Conservation (phyloP, 2,113 vertebrate genomes). For the Octodon degus region DNA sequence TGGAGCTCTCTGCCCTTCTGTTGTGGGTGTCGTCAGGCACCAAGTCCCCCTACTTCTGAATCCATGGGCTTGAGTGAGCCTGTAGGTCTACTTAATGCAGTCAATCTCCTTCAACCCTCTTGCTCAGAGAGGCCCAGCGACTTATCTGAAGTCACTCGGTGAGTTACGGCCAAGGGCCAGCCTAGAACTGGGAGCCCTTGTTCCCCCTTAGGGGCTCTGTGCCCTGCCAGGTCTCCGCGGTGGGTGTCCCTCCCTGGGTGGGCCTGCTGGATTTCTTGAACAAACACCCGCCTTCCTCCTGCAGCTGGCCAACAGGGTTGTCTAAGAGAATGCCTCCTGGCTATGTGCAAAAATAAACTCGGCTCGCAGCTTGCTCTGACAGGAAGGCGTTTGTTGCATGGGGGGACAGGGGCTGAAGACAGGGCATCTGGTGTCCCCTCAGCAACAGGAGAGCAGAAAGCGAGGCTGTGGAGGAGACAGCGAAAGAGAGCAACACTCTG, state of each 20-base stretch:
- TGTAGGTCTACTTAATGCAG: neutral
- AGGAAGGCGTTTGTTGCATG: neutral
- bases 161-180: neutral
- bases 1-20: neutral
- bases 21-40: neutral
- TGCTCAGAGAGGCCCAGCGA: neutral
- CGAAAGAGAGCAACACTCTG: fast-evolving
- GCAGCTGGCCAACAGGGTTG: conserved; percentile 60
- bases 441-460: conserved; percentile 7
- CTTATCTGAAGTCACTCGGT: neutral
- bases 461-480: neutral
- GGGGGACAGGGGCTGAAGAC: neutral
- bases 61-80: neutral
- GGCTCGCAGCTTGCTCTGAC: conserved; percentile 16
- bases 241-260: conserved; percentile 68
- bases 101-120: neutral
- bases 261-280: conserved; percentile 61
- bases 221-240: neutral
- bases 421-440: neutral
- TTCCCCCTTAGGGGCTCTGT: neutral
- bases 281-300: conserved; percentile 40
- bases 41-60: neutral
- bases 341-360: conserved; percentile 67
- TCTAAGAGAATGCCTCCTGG: conserved; percentile 53
- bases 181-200: neutral